Conservation (phyloP, 2,888 invertebrate species). For the Macrosiphum euphorbiae region DNA sequence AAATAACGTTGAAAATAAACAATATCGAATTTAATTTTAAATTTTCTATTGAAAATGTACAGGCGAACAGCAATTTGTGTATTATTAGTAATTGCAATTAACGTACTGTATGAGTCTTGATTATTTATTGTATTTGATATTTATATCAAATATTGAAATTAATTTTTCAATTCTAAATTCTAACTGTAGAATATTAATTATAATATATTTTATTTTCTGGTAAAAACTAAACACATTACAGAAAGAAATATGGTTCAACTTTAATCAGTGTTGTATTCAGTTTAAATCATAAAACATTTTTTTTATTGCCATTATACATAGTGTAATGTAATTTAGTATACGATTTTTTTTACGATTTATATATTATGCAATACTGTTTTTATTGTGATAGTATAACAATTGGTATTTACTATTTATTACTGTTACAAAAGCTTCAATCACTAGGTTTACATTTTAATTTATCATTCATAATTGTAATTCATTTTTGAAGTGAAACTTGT, state of each 20-base stretch:
- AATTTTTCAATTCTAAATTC: neutral
- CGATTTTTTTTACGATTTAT: too few relatives aligned
- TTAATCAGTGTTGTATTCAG: too few relatives aligned
- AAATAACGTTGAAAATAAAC: neutral
- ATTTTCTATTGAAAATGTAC: neutral
- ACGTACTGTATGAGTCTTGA: neutral
- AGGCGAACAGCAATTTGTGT: neutral
- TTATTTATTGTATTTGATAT: neutral
- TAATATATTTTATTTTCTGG: neutral
- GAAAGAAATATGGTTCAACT: neutral
- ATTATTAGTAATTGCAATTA: neutral
- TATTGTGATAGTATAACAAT: too few relatives aligned
- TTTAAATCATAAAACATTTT: too few relatives aligned
- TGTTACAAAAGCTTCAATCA: too few relatives aligned
- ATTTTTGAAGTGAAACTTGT: too few relatives aligned
- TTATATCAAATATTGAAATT: neutral
- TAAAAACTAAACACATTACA: neutral
- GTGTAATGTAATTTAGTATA: too few relatives aligned
- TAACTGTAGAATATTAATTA: neutral
- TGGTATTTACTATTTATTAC: too few relatives aligned
- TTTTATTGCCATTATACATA: too few relatives aligned
- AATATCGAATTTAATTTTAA: neutral
- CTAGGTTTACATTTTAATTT: too few relatives aligned
- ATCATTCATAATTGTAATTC: too few relatives aligned
- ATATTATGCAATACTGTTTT: too few relatives aligned